These are phyloP conservation scores for Leptocoma aspasia DNA, from an alignment of 2,113 vertebrate species.

Conservation along the genomic window DNA sequence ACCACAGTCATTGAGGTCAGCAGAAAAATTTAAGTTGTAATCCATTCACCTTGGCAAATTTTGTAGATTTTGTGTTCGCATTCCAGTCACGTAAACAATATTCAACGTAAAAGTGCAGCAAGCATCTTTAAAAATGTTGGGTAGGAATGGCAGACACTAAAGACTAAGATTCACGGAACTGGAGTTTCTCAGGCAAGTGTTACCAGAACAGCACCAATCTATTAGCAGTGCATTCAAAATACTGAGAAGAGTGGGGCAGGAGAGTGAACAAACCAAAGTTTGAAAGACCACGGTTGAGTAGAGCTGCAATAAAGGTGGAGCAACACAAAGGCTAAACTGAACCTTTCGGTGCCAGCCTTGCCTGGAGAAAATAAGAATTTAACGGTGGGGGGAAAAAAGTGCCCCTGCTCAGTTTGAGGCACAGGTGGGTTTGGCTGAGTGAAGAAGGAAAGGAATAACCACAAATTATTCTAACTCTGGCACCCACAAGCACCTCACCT, in stretches of 20 bases:
- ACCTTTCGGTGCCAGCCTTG: not conserved
- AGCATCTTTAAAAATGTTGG: not conserved
- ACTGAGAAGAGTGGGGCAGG: not conserved
- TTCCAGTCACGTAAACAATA: not conserved
- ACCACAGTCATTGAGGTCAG: not conserved
- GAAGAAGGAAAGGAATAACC: not conserved
- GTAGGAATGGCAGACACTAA: not conserved
- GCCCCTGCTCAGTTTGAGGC: not conserved
- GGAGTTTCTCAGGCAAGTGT: not conserved
- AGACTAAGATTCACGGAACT: not conserved
- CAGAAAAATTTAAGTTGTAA: not conserved
- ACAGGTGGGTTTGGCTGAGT: not conserved
- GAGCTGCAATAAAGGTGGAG: not conserved
- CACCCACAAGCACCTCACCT: not conserved
- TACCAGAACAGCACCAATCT: not conserved
- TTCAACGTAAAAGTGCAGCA: not conserved
- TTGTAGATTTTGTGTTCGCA: not conserved
- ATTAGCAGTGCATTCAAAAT: not conserved
- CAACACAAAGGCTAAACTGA: not conserved
- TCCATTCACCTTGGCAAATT: not conserved
- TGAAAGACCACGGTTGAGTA: not conserved
- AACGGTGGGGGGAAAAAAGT: not conserved
- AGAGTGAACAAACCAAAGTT: not conserved
- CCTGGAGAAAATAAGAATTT: not conserved
- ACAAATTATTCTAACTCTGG: not conserved